Conservation (phyloP, 1,140 invertebrate species). For the Drosophila orosa region DNA sequence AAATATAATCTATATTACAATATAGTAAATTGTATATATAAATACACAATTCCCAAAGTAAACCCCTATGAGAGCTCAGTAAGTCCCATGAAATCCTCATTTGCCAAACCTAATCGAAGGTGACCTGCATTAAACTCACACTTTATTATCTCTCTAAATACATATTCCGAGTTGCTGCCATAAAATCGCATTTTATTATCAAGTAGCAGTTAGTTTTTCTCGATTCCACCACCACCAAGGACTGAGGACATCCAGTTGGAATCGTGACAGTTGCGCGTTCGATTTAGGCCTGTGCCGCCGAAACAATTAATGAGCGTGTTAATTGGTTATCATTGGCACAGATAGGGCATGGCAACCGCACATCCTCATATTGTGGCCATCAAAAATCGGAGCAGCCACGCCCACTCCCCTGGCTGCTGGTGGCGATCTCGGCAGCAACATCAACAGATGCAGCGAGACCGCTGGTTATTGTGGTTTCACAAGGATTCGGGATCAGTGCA, state of each 20-base stretch:
- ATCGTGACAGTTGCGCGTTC: conserved; percentile 67
- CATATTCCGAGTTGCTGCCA: too few relatives aligned
- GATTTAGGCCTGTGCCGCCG: conserved; percentile 40
- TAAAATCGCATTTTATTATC: conserved; percentile 15
- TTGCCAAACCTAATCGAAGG: not conserved
- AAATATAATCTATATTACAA: too few relatives aligned
- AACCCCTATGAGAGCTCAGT: not conserved
- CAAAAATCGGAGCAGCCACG: conserved; percentile 48
- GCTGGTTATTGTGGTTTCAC: conserved; percentile 5
- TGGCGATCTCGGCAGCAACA: conserved; percentile 1
- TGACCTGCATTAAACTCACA: conserved; percentile 4
- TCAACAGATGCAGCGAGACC: conserved; percentile 74
- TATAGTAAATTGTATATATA: too few relatives aligned
- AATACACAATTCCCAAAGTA: not conserved
- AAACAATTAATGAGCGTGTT: conserved; percentile 66
- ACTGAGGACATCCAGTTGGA: not conserved
- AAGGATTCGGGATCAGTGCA: not conserved
- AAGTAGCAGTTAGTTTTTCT: not conserved
- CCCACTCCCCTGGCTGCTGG: conserved; percentile 46
- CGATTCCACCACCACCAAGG: not conserved
- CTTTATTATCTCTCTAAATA: not conserved
- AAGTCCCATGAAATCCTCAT: not conserved
- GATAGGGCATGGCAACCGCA: conserved; percentile 65
- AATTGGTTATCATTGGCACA: conserved; percentile 66
- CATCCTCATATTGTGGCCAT: conserved; percentile 52